Conservation (phyloP, 1,140 invertebrate genomes). For the Penaeus chinensis region DNA sequence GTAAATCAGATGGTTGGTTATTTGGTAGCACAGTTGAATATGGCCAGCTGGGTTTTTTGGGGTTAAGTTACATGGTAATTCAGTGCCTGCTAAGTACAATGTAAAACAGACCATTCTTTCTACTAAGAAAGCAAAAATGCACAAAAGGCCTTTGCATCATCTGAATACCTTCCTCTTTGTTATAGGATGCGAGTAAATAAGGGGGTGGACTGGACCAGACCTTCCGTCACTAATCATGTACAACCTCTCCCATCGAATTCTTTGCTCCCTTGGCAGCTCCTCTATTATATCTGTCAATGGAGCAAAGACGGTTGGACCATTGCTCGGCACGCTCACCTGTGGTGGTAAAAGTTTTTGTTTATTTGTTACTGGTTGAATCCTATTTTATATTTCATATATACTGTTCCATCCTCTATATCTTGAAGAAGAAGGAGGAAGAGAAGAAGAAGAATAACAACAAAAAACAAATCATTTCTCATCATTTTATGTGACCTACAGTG, state of each 20-base stretch:
- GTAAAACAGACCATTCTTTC: no score
- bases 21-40: no score
- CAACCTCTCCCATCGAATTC: constrained; percentile 68
- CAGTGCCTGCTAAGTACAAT: no score
- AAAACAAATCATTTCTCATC: no score
- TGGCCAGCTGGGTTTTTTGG: no score
- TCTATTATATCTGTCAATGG: constrained; percentile 70
- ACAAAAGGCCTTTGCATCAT: no score
- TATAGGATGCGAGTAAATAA: constrained; percentile 67
- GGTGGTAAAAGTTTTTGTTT: constrained; percentile 66
- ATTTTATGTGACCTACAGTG: neutral
- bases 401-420: neutral
- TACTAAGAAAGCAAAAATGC: no score
- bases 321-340: constrained; percentile 69
- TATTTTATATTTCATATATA: neutral
- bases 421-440: no score
- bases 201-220: constrained; percentile 68
- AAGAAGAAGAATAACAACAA: no score
- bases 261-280: constrained; percentile 66
- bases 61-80: no score
- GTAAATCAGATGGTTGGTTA: no score
- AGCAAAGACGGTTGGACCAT: constrained; percentile 69
- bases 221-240: constrained; percentile 70
- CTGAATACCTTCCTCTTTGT: constrained; percentile 57
- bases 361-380: neutral